Conservation (phyloP, 2,888 invertebrate genomes). For the Sminthurinus aureus region DNA sequence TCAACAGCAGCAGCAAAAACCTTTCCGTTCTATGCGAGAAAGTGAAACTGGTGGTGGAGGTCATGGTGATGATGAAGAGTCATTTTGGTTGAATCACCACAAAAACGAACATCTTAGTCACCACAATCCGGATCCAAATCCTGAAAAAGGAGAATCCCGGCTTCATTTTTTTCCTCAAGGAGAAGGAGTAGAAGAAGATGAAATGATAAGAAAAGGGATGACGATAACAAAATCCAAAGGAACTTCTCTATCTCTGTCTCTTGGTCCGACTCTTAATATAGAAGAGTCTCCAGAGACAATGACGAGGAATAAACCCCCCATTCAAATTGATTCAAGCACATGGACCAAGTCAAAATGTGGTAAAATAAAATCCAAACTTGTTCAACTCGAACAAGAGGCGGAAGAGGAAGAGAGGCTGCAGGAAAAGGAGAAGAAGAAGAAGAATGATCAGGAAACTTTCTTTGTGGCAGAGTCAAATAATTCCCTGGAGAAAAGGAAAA, state of each 20-base stretch:
- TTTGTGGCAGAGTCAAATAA: background rate
- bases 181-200: slow-evolving; percentile 9
- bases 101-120: background rate
- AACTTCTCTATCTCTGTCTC: slow-evolving; percentile 6
- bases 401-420: background rate
- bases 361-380: slow-evolving; percentile 44
- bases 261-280: slow-evolving; percentile 20
- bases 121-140: background rate
- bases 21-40: slow-evolving; percentile 26
- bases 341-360: slow-evolving; percentile 57
- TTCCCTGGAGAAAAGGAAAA: background rate
- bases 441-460: too few species aligned
- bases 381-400: background rate
- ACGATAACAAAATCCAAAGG: background rate
- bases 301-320: background rate
- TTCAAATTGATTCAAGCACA: slow-evolving; percentile 57
- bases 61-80: slow-evolving; percentile 25
- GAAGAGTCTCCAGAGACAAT: slow-evolving; percentile 33
- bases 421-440: background rate
- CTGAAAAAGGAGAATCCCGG: background rate
- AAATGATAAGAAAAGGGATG: background rate
- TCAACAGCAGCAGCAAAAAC: slow-evolving; percentile 1
- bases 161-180: slow-evolving; percentile 13
- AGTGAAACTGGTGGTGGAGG: background rate
- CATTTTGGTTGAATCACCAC: slow-evolving; percentile 25